These are phyloP conservation scores for Orgyia antiqua DNA, from an alignment of 2,888 invertebrate species.

Conservation along the genomic window DNA sequence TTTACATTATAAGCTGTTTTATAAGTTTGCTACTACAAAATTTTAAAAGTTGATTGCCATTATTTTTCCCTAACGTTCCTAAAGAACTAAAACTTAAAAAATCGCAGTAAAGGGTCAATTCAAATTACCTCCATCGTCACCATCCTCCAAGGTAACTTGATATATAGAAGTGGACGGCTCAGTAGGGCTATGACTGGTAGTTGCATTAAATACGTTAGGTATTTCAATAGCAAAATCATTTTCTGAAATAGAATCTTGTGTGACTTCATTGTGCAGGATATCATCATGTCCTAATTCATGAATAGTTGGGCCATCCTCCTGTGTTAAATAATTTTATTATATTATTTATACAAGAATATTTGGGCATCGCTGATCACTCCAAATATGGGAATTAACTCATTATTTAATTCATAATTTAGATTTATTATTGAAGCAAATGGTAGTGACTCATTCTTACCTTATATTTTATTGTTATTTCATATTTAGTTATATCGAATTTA, in stretches of 20 bases:
- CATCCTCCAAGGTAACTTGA: constrained; percentile 69
- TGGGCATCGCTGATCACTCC: no score
- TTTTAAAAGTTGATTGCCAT: no score
- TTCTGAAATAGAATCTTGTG: constrained; percentile 48
- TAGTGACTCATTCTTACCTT: no score
- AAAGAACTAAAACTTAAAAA: no score
- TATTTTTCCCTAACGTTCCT: no score
- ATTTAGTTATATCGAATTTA: no score
- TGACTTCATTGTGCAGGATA: constrained; percentile 47
- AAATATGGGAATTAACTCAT: no score
- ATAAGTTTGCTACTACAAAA: no score
- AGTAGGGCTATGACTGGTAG: constrained; percentile 25
- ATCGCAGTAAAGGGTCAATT: background rate
- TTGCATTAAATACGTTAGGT: constrained; percentile 23
- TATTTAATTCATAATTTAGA: no score
- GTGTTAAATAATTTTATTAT: constrained; percentile 23
- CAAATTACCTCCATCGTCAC: constrained; percentile 53
- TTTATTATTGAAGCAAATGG: no score
- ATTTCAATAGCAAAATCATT: constrained; percentile 45
- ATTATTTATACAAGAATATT: no score
- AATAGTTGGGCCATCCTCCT: constrained; percentile 74
- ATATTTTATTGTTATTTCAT: no score
- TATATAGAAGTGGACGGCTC: constrained; percentile 43
- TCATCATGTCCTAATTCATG: constrained; percentile 72
- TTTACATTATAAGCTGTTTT: background rate